A percentile compares a stretch with the other conserved stretches of the same genome.
Conservation (phyloP, 2,888 invertebrate genomes). For the Yponomeuta plumbellus region DNA sequence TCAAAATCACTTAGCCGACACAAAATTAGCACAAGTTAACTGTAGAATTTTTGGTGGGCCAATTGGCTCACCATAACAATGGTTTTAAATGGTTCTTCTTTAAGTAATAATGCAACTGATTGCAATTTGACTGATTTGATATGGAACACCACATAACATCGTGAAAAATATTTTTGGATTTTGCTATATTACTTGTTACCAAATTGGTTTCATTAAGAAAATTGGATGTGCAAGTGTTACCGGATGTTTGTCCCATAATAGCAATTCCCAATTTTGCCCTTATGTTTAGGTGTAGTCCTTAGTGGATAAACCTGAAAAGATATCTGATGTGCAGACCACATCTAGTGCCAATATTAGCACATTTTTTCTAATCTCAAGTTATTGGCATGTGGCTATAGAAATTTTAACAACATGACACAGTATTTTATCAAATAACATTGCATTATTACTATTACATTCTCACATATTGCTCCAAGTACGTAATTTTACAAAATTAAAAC, state of each 20-base stretch:
- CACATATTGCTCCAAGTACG: too few species aligned
- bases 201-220: neutral
- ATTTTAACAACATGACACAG: neutral
- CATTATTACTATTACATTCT: neutral
- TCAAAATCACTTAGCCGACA: neutral
- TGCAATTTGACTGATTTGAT: neutral
- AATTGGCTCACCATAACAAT: too few species aligned
- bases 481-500: constrained; percentile 22
- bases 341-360: constrained; percentile 7
- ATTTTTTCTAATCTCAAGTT: neutral
- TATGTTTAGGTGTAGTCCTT: constrained; percentile 49
- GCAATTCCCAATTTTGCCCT: constrained; percentile 60
- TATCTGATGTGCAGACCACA: constrained; percentile 15
- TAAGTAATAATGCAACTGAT: too few species aligned
- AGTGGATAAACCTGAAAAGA: constrained; percentile 56
- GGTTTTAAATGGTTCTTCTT: too few species aligned
- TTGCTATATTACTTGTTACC: neutral
- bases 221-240: constrained; percentile 49
- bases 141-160: neutral
- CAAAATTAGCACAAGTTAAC: neutral
- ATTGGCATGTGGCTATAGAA: neutral
- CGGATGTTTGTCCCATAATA: constrained; percentile 47
- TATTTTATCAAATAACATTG: neutral
- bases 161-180: neutral
- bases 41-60: too few species aligned